A percentile compares a stretch with the other conserved stretches of the same genome.
Evolutionary conservation across 2,797 vertebrate genomes (phyloP).

Genomic region (Gallinago solitaria): DNA sequence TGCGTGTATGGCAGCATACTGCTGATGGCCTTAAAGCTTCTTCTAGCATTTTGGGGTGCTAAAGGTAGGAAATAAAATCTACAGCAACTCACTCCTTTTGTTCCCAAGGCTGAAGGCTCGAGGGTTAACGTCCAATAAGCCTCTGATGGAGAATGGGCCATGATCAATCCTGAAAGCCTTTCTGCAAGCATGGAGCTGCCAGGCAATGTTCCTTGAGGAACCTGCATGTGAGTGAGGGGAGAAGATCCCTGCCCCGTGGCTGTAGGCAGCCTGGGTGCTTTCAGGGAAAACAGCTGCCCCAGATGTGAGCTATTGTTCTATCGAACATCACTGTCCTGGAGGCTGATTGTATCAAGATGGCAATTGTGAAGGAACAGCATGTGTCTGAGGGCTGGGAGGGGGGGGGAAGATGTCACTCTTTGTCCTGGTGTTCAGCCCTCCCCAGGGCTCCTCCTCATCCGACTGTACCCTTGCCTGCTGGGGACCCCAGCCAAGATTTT

Average conservation of each 20-base stretch:
- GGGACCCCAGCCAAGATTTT: not conserved
- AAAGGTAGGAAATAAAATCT: not conserved
- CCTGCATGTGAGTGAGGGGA: not conserved
- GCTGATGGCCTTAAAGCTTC: not conserved
- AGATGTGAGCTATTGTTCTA: constrained; percentile 60
- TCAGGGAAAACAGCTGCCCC: constrained; percentile 15
- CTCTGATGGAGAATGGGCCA: not conserved
- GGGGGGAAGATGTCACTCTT: not conserved
- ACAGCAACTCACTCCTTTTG: not conserved
- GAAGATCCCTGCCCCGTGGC: not conserved
- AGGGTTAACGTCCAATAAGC: not conserved
- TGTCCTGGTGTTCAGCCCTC: not conserved
- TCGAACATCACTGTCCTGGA: not conserved
- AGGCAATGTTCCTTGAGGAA: not conserved
- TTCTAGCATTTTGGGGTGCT: not conserved
- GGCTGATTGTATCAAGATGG: not conserved
- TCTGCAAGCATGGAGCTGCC: not conserved
- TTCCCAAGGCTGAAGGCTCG: not conserved
- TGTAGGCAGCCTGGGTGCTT: not conserved
- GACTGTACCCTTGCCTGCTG: fast-evolving
- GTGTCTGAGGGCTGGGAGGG: not conserved
- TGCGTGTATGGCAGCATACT: not conserved
- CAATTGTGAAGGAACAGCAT: constrained; percentile 42
- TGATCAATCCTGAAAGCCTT: fast-evolving
- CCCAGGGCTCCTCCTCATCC: not conserved